Percentiles rank a stretch among this genome's conserved stretches.
phyloP scores from a whole-genome alignment of 2,888 invertebrate species.

The Apamea anceps region DNA sequence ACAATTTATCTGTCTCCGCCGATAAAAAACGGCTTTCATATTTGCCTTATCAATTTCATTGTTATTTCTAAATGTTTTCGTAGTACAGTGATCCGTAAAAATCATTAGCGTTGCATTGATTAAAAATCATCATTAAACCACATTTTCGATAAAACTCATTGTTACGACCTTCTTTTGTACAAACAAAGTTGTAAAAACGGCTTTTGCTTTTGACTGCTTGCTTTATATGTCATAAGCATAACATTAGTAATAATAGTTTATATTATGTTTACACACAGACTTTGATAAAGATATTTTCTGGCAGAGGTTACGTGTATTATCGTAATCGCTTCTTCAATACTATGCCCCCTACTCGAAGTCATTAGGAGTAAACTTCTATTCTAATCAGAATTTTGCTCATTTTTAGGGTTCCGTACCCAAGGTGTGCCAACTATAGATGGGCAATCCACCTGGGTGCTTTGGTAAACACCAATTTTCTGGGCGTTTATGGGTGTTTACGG shows the following conservation, averaged over 20 bases:
- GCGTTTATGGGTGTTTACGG: no score
- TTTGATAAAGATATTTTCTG: background rate
- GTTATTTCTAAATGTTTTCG: constrained; percentile 36
- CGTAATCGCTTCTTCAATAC: no score
- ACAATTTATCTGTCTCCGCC: constrained; percentile 18
- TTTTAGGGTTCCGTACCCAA: background rate
- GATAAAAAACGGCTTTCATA: constrained; percentile 27
- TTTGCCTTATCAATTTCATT: constrained; percentile 38
- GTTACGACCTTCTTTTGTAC: constrained; percentile 12
- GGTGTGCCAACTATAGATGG: no score
- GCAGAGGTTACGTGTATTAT: background rate
- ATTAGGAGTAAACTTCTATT: background rate
- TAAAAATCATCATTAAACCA: constrained; percentile 48
- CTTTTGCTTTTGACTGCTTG: constrained; percentile 15
- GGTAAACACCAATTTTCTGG: no score
- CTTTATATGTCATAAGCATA: background rate
- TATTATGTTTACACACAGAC: background rate
- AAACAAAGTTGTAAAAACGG: constrained; percentile 18
- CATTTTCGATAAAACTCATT: constrained; percentile 48
- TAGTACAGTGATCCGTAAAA: constrained; percentile 46
- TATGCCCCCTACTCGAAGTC: no score
- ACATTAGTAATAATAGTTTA: background rate
- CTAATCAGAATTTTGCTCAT: background rate
- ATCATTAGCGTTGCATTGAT: constrained; percentile 49
- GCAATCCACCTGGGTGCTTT: no score